Evolutionary conservation across 2,113 vertebrate species (phyloP), one percentile per base, ranked within the genome.

Genomic region (Channa maculata): DNA sequence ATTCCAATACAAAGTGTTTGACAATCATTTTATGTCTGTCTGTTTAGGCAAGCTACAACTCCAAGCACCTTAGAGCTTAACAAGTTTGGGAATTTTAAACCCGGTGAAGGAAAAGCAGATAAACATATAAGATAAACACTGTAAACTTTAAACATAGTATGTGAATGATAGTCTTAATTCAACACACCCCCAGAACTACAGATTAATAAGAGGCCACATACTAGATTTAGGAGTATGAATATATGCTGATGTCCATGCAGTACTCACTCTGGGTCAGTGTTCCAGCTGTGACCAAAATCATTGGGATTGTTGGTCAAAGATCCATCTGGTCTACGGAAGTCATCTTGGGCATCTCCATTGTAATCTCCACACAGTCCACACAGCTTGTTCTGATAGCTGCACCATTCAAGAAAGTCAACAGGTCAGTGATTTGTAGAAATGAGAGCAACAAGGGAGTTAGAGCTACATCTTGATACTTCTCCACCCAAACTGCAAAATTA

Each of bases 311-410:
- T 76, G 49, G 92, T 88, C 62, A 92, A 71, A 5, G 74, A 78
- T 51, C 94, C 94, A 57, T 87, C 67, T 2, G 94, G 92, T 15
- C 89, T 93, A 34, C 90, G 89, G 90, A 95, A 94, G 71, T 95
- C 94, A 57, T 95, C 89, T 15, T 85, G 78, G n/a, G 82, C 1
- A 33, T 93, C 50, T 71, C 75, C 83, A 50, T 95, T 81, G 49
- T 95, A 95, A 65, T 95, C 88, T 45, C 93, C 94, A 81, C 93
- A 95, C 79, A 95, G 84, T 15, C 94, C 94, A 83, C 94, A 95
- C 36, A 94, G 77, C 44, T 67, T 57, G 14, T 88, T 55, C 50
- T 91, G 45, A 67, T 93, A 95, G 74, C 94, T 94, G 80, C 14
- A 75, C 3, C 57, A 5, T 2, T 69, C 6, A 86, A 38, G 7